Base-by-base conservation (phyloP, 1,140 invertebrate genomes). In the Papilio dardanus region DNA sequence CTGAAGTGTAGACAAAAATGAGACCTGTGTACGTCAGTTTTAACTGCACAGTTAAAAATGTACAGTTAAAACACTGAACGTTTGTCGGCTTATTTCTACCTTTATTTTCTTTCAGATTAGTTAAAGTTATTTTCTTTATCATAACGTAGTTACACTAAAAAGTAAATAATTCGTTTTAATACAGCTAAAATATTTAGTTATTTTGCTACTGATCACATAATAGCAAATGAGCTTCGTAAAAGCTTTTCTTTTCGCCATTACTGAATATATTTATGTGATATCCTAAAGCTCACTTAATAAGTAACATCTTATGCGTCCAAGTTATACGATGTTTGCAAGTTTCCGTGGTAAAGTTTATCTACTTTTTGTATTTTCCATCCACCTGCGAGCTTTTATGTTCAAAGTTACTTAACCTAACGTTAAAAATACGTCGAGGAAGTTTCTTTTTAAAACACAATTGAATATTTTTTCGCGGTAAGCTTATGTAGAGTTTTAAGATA, bases 321-420 rank as follows among this genome's bases (percentile, higher is more conserved):
- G 67, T 69, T 69, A 37, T 69, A 40, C 31, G 62, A 68, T 37
- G 66, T 33, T 68, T 35, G 30, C 31, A 68, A 68, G 33, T 68
- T 68, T 35, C 66, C 30, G 28, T n/a, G 24, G 28, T 33, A 31
- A 35, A 68, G n/a, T 68, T 68, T 68, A 37, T 33, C 66, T 68
- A 35, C 66, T 68, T 68, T 68, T 35, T 68, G 33, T 35, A 68
- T 68, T 33, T 68, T 37, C 33, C 31, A 35, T 21, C 30, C 66
- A 68, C 66, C 66, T 68, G 66, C 66, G 19, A 68, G 66, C 66
- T 68, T 35, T 68, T 68, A 68, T 68, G 66, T 68, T 68, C 31
- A 2, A 68, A 68, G 66, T 68, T 68, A 68, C 66, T 68, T 65
- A 65, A 65, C 28, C 30, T 65, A 65, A 65, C 30, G 30, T 65